Evolutionary conservation across 1,140 invertebrate species (phyloP), one percentile per base, ranked within the genome.

Genomic region (Bombus pyrosoma): DNA sequence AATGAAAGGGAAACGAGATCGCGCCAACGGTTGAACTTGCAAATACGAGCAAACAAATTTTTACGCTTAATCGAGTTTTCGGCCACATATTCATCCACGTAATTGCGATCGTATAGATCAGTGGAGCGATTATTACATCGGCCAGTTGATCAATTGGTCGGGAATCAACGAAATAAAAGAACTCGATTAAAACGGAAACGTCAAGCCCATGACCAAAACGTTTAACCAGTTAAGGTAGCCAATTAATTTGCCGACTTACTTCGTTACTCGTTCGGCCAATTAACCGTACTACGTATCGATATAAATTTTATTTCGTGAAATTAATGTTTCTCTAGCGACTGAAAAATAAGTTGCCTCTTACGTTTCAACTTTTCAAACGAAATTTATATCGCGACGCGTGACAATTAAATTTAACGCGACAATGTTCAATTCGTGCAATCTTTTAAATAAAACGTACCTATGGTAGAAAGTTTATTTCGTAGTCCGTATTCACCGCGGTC

Each of bases 81-180:
- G 5, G 18, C 0, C 47, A 2, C 18, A 53, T 53, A 22, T 53
- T 53, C 18, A 8, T 22, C 18, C 47, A 0, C 18, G 47, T 53
- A 53, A 53, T 53, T 22, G 47, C 47, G 47, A 53, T 53, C n/a
- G n/a, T 34, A 15, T 22, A 47, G 32, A 66, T 43, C 3, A 0
- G 28, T 15, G n/a, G 0, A 32, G 25, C 18, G 39, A 37, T 41
- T n/a, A 32, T 37, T 28, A 10, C 43, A 41, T 6, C 28, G n/a
- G 53, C 15, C 18, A 47, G 15, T 81, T 72, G 59, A 32, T 43
- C 79, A 72, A 81, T 81, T 81, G 41, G 25, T 2, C 28, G 37
- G 3, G 10, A 59, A 81, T 72, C 32, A 72, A 32, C n/a, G 37
- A 39, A 68, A 25, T 8, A 34, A 68, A 39, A 53, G 25, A 37